Base-by-base conservation (phyloP, 2,888 invertebrate species). In the Monopis laevigella region DNA sequence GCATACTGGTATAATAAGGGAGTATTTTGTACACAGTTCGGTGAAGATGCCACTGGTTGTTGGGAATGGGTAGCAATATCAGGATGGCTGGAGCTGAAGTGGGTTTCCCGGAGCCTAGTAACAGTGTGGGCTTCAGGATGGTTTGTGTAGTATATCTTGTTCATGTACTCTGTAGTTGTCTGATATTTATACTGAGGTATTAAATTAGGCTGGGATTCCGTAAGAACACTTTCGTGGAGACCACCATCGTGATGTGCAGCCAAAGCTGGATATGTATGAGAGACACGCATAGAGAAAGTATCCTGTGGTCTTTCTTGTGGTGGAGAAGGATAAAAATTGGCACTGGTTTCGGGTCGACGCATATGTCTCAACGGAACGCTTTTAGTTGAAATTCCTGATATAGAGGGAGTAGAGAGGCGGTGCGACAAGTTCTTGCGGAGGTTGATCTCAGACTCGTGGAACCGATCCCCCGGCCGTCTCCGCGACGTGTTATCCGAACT, bases 31-130 rank as follows among this genome's bases (percentile, higher is more conserved):
- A 66, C 57, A 10, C 68, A 62, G 54, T 72, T 73, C 19, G 55
- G 58, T 21, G 45, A 48, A 11, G 42, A 35, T 11, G 58, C 68
- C 5, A 58, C 48, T 12, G 61, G 62, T 7, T 26, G 27, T 3
- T 26, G n/a, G 2, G 17, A 12, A 41, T 68, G 68, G 8, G 64
- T 59, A 2, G 78, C 62, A 39, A 82, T 80, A 49, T 82, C 82
- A 17, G 82, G 82, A 48, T 82, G 82, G 54, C 82, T 81, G 3
- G 80, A 78, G 48, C 82, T 82, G 46, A 82, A 82, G 48, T 82
- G 81, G 7, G 80, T 78, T 51, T 82, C 82, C 46, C 74, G 52
- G 47, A 77, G 51, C 7, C 77, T 58, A 14, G 78, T 66, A 8
- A 73, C 74, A 58, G 65, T 71, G 39, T 73, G 71, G 27, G 71